These are phyloP conservation scores for Drosophila quinaria DNA, from an alignment of 2,888 invertebrate genomes.

Conservation along the genomic window DNA sequence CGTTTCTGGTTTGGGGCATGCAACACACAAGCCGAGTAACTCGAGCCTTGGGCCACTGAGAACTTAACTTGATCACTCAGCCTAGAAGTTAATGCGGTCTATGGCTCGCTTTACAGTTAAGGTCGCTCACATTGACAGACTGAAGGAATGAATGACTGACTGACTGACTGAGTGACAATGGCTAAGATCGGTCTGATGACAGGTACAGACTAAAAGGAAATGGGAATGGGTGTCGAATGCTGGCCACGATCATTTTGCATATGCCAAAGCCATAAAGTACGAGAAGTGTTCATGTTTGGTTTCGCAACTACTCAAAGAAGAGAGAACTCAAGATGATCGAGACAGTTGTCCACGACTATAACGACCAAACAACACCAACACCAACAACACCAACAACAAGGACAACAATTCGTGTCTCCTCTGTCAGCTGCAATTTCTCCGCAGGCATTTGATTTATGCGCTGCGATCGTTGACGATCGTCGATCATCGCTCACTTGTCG, in stretches of 20 bases:
- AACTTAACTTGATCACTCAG: constrained; percentile 49
- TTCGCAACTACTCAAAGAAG: neutral
- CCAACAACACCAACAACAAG: neutral
- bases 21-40: constrained; percentile 47
- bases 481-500: constrained; percentile 73
- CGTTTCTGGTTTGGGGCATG: constrained; percentile 41
- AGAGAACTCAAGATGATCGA: constrained; percentile 45
- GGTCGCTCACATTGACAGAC: constrained; percentile 65
- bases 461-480: constrained; percentile 60
- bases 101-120: constrained; percentile 79
- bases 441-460: constrained; percentile 72
- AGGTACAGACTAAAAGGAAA: constrained; percentile 53
- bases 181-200: constrained; percentile 66
- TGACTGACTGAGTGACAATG: constrained; percentile 49
- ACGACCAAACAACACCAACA: constrained; percentile 15
- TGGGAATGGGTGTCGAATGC: constrained; percentile 66
- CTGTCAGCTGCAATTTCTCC: constrained; percentile 60
- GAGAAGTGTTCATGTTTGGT: constrained; percentile 20
- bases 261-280: constrained; percentile 66
- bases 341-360: constrained; percentile 70
- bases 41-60: constrained; percentile 45
- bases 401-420: constrained; percentile 44
- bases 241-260: constrained; percentile 77
- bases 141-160: constrained; percentile 6
- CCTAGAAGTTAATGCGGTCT: constrained; percentile 69